A percentile compares a stretch with the other conserved stretches of the same genome.
phyloP scores from a whole-genome alignment of 1,140 invertebrate species.

The Ips nitidus region DNA sequence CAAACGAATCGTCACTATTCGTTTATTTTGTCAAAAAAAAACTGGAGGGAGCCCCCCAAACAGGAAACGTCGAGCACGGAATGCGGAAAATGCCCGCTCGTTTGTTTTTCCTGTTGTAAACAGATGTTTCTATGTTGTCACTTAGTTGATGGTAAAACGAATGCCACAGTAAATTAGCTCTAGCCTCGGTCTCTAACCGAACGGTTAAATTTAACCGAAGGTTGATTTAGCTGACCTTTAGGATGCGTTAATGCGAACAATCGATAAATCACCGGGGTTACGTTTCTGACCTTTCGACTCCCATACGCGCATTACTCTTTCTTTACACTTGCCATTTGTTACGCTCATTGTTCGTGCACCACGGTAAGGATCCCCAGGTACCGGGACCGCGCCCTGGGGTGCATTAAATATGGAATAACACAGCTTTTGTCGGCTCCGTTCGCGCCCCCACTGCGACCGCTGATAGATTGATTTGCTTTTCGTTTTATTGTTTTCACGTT shows the following conservation, averaged over 20 bases:
- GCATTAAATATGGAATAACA: slow-evolving; percentile 47
- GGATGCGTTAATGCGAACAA: neutral
- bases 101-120: slow-evolving; percentile 25
- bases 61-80: slow-evolving; percentile 5
- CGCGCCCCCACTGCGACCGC: slow-evolving; percentile 37
- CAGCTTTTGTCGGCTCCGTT: slow-evolving; percentile 45
- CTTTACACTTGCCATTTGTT: slow-evolving; percentile 34
- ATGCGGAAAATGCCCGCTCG: slow-evolving; percentile 18
- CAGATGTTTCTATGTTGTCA: slow-evolving; percentile 10
- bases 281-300: slow-evolving; percentile 6
- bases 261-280: slow-evolving; percentile 2
- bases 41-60: neutral
- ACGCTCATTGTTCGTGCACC: slow-evolving; percentile 25
- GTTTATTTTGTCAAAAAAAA: slow-evolving; percentile 27
- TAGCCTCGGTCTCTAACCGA: too few species aligned
- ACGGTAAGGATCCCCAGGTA: slow-evolving; percentile 28
- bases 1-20: slow-evolving; percentile 29
- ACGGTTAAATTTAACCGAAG: too few species aligned
- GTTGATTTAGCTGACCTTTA: too few species aligned
- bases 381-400: slow-evolving; percentile 35
- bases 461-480: slow-evolving; percentile 49
- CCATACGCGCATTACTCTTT: slow-evolving; percentile 23
- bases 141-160: too few species aligned
- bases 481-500: slow-evolving; percentile 35
- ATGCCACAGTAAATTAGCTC: too few species aligned